Percentiles rank a stretch among this genome's conserved stretches.
Evolutionary conservation across 2,797 vertebrate genomes (phyloP).

Genomic region (Corythornis leucogaster): DNA sequence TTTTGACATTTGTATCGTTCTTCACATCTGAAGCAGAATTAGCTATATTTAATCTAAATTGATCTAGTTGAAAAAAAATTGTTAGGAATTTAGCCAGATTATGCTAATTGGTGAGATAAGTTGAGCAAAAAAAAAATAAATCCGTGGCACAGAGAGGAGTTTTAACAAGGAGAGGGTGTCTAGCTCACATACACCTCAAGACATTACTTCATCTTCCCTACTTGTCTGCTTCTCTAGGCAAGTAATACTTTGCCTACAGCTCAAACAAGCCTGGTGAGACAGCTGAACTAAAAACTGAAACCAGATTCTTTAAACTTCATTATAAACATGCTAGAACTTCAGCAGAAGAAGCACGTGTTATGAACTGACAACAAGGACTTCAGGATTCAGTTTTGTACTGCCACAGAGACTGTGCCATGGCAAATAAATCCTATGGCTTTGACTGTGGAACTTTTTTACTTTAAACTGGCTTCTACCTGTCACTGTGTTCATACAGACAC

Average conservation of each 20-base stretch:
- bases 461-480: background rate
- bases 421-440: background rate
- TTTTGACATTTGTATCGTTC: background rate
- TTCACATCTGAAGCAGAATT: background rate
- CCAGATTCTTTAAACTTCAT: background rate
- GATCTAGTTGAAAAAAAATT: background rate
- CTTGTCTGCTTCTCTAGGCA: background rate
- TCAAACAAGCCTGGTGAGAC: background rate
- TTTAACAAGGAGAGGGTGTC: background rate
- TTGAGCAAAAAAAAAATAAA: background rate
- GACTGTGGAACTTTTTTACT: background rate
- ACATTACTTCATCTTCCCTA: background rate
- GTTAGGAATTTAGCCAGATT: background rate
- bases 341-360: background rate
- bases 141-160: background rate
- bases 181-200: background rate
- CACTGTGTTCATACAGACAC: background rate
- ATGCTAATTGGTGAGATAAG: background rate
- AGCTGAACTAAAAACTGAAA: background rate
- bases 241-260: background rate
- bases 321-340: background rate
- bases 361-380: background rate
- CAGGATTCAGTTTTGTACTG: background rate
- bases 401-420: background rate
- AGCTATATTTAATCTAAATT: background rate